Evolutionary conservation across 2,797 vertebrate species (phyloP).

Genomic region (Esox lucius): DNA sequence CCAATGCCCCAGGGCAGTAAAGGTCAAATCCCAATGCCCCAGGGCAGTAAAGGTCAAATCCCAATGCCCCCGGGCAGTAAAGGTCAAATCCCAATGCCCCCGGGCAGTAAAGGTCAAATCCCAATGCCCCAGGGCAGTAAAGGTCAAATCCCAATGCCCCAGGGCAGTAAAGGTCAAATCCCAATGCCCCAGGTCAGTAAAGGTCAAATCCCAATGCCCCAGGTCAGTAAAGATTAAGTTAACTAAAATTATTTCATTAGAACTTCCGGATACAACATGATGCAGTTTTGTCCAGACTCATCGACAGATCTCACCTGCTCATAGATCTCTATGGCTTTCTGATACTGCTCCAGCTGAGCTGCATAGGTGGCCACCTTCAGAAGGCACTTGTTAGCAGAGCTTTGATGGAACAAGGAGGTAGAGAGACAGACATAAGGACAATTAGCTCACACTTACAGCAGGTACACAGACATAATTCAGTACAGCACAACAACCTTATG

Average conservation of each 20-base stretch:
- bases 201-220: too few species aligned
- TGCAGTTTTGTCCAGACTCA: background rate
- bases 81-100: too few species aligned
- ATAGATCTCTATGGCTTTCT: conserved; percentile 81
- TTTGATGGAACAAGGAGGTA: conserved; percentile 22
- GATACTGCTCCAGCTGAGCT: conserved; percentile 91
- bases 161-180: too few species aligned
- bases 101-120: too few species aligned
- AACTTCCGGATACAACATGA: background rate
- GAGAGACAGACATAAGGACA: conserved; percentile 5
- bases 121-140: too few species aligned
- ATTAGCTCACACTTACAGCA: background rate
- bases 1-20: too few species aligned
- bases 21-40: too few species aligned
- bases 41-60: too few species aligned
- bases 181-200: too few species aligned
- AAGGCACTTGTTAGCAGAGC: conserved; percentile 91
- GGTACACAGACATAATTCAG: background rate
- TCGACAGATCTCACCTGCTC: background rate
- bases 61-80: too few species aligned
- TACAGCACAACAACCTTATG: background rate
- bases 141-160: too few species aligned
- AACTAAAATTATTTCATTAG: background rate
- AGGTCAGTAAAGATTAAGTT: too few species aligned
- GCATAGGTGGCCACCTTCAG: conserved; percentile 92